Conservation (phyloP, 2,113 vertebrate genomes). For the Leiothrix lutea region DNA sequence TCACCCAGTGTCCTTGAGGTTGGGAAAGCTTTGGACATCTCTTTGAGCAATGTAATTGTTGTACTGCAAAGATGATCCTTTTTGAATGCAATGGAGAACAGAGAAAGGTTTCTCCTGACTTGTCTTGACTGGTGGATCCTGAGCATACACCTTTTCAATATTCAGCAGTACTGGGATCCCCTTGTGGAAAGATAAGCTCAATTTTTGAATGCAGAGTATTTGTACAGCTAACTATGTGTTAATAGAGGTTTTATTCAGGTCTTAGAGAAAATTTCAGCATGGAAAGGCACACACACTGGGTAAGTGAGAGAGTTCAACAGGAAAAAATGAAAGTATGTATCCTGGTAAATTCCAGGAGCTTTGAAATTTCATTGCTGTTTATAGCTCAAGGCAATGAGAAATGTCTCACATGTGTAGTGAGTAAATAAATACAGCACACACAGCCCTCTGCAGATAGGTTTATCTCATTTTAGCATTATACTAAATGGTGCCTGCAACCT, state of each 20-base stretch:
- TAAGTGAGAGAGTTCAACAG: not conserved
- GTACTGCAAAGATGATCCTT: not conserved
- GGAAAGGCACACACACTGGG: not conserved
- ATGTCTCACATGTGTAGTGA: not conserved
- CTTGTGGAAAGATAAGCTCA: not conserved
- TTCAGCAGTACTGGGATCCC: not conserved
- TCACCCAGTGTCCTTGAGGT: not conserved
- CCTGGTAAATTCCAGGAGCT: conserved; percentile 22
- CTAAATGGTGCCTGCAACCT: conserved; percentile 3
- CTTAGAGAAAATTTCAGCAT: not conserved
- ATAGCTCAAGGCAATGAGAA: conserved; percentile 20
- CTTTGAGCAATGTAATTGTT: not conserved
- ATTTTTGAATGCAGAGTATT: not conserved
- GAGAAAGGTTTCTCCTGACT: not conserved
- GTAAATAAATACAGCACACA: conserved; percentile 7
- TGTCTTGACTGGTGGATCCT: not conserved
- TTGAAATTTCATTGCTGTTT: conserved; percentile 17
- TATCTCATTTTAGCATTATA: conserved; percentile 18
- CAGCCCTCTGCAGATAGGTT: conserved; percentile 39
- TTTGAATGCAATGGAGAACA: not conserved
- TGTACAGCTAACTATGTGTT: not conserved
- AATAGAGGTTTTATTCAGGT: not conserved
- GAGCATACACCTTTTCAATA: not conserved
- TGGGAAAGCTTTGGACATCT: not conserved
- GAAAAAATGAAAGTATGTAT: not conserved